These are phyloP conservation scores for Hydropsyche betteni DNA, from an alignment of 2,888 invertebrate genomes.

Conservation along the genomic window DNA sequence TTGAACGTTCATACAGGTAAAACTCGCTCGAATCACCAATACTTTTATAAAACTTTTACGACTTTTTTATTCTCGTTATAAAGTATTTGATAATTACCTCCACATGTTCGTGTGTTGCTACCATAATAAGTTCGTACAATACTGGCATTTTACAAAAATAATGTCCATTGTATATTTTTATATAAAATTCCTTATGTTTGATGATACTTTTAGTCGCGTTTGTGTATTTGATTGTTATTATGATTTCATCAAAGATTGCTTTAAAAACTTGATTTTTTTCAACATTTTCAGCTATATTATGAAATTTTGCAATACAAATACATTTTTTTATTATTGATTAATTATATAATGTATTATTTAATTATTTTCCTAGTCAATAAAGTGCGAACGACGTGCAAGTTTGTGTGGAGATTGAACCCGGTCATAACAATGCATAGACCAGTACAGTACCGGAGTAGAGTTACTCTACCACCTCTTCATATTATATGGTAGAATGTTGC, in stretches of 20 bases:
- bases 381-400: conserved; percentile 18
- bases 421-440: conserved; percentile 43
- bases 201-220: too few species aligned
- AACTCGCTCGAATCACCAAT: too few species aligned
- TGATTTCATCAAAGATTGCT: too few species aligned
- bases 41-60: too few species aligned
- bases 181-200: too few species aligned
- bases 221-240: too few species aligned
- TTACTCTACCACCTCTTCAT: conserved; percentile 24
- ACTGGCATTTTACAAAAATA: not conserved
- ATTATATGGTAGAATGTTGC: not conserved
- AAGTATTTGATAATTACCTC: conserved; percentile 46
- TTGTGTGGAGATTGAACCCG: conserved; percentile 44
- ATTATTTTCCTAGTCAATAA: not conserved
- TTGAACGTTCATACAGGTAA: conserved; percentile 3
- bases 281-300: too few species aligned
- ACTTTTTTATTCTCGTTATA: conserved; percentile 41
- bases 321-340: too few species aligned
- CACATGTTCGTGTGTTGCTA: conserved; percentile 33
- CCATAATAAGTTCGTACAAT: conserved; percentile 14
- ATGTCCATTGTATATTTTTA: too few species aligned
- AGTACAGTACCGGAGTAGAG: conserved; percentile 39
- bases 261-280: too few species aligned
- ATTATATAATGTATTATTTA: too few species aligned
- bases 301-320: too few species aligned